Evolutionary conservation across 2,113 vertebrate species (phyloP).

Genomic region (Ophiodon elongatus): DNA sequence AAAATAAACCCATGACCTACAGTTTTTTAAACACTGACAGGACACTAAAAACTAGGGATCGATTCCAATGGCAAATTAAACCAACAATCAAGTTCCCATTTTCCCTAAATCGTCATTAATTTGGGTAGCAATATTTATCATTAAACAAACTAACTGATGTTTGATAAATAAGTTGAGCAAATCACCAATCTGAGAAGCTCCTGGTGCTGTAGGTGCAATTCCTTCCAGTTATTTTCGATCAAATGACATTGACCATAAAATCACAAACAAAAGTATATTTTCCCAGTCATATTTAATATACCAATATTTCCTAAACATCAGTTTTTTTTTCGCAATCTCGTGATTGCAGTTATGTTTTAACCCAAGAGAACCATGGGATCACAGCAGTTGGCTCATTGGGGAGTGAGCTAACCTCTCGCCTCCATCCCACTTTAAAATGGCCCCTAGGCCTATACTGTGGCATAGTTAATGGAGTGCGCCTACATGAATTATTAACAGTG

Average conservation of each 20-base stretch:
- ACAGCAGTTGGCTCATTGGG: slow-evolving; percentile 65
- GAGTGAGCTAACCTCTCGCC: slow-evolving; percentile 69
- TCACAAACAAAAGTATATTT: slow-evolving; percentile 6
- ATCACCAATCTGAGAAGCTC: not conserved
- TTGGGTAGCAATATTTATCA: not conserved
- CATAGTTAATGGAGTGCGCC: slow-evolving; percentile 78
- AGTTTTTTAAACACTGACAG: not conserved
- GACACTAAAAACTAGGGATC: not conserved
- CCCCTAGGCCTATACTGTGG: slow-evolving; percentile 67
- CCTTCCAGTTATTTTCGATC: not conserved
- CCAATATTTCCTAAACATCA: slow-evolving; percentile 14
- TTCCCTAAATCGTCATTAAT: not conserved
- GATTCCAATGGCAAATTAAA: not conserved
- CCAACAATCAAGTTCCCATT: not conserved
- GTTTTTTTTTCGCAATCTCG: slow-evolving; percentile 7
- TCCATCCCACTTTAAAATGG: slow-evolving; percentile 66
- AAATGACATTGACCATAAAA: not conserved
- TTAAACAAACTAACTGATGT: not conserved
- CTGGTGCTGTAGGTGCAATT: not conserved
- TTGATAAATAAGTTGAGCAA: not conserved
- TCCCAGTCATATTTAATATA: not conserved
- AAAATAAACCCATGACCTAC: slow-evolving; percentile 1
- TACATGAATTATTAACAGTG: slow-evolving; percentile 81
- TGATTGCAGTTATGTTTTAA: slow-evolving; percentile 64
- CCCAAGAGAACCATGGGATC: slow-evolving; percentile 61